Conservation (phyloP, 1,140 invertebrate species). For the Pseudomyrmex dendroicus region DNA sequence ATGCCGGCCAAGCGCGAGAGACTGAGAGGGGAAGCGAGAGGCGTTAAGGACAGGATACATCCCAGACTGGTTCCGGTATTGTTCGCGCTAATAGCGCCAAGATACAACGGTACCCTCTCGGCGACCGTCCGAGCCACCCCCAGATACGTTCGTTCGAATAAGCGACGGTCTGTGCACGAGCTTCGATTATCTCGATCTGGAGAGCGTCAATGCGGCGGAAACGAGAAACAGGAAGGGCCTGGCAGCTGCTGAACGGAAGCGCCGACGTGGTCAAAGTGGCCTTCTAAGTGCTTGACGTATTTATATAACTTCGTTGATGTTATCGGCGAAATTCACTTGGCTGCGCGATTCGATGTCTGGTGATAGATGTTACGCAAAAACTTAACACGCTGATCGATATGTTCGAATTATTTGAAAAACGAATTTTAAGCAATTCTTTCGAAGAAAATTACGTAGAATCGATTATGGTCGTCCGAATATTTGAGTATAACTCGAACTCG, state of each 20-base stretch:
- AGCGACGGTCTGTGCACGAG: slow-evolving; percentile 72
- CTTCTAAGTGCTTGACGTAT: slow-evolving; percentile 52
- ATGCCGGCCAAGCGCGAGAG: slow-evolving; percentile 42
- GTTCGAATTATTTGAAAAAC: too few relatives aligned
- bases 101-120: slow-evolving; percentile 75
- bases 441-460: too few relatives aligned
- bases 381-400: too few relatives aligned
- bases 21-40: slow-evolving; percentile 69
- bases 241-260: slow-evolving; percentile 57
- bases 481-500: too few relatives aligned
- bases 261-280: slow-evolving; percentile 55
- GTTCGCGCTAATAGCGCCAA: slow-evolving; percentile 83
- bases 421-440: too few relatives aligned
- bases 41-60: slow-evolving; percentile 84
- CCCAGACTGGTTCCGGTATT: slow-evolving; percentile 83
- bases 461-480: too few relatives aligned
- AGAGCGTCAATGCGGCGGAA: slow-evolving; percentile 81
- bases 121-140: slow-evolving; percentile 63
- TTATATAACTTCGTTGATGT: slow-evolving; percentile 36
- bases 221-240: slow-evolving; percentile 71
- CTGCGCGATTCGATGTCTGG: not conserved
- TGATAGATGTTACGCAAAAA: not conserved
- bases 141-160: slow-evolving; percentile 71
- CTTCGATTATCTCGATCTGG: slow-evolving; percentile 84
- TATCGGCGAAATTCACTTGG: slow-evolving; percentile 14